Conservation (phyloP, 53 echinoderm and acorn worm species). For the Crossaster papposus region DNA sequence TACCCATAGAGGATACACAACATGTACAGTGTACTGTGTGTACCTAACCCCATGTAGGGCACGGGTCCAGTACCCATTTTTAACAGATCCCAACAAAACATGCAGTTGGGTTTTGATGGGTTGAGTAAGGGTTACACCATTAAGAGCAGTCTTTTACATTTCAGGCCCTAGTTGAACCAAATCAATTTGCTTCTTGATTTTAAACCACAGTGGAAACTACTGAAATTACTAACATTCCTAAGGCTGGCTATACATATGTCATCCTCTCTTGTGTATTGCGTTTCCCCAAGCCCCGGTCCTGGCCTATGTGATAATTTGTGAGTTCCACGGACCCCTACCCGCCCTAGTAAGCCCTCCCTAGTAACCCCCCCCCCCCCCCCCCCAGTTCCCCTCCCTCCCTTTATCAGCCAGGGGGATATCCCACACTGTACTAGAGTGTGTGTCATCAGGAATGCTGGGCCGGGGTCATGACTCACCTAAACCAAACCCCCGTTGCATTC, state of each 20-base stretch:
- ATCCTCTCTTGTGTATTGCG: slow-evolving; percentile 2
- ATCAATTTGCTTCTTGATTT: too few species aligned
- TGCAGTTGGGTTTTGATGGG: too few species aligned
- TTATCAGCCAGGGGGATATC: slow-evolving; percentile 55
- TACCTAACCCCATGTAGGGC: too few species aligned
- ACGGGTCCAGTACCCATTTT: too few species aligned
- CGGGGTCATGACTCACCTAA: slow-evolving; percentile 15
- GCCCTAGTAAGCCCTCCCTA: slow-evolving; percentile 44
- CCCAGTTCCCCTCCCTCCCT: too few species aligned
- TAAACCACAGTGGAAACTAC: not conserved
- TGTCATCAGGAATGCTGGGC: slow-evolving; percentile 46
- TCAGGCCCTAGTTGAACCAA: too few species aligned
- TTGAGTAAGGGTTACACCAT: too few species aligned
- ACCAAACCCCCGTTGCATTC: not conserved
- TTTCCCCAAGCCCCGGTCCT: not conserved
- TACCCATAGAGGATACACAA: too few species aligned
- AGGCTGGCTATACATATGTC: not conserved
- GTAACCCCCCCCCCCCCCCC: not conserved
- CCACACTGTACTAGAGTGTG: slow-evolving; percentile 44
- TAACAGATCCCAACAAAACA: too few species aligned
- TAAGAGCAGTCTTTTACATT: too few species aligned
- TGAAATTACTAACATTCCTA: slow-evolving; percentile 15
- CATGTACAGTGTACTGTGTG: too few species aligned
- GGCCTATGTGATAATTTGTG: slow-evolving; percentile 23
- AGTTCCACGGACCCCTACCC: slow-evolving; percentile 44